phyloP scores from a whole-genome alignment of 2,113 vertebrate species.

The Porphyrio hochstetteri region DNA sequence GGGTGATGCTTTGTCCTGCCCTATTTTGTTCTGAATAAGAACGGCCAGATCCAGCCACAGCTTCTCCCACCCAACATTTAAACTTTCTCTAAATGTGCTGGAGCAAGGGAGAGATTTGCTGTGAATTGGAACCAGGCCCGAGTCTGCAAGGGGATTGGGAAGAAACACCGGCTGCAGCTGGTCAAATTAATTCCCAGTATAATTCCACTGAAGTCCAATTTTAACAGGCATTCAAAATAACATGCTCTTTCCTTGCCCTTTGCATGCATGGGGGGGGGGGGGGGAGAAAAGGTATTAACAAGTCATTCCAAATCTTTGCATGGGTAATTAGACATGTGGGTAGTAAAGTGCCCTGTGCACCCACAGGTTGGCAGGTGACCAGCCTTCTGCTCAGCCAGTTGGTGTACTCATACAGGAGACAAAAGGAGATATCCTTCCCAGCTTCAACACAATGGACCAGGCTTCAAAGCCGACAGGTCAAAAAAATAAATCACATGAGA shows the following conservation, averaged over 20 bases:
- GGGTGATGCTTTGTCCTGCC: fast-evolving
- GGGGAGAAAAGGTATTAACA: neutral
- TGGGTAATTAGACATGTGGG: constrained; percentile 9
- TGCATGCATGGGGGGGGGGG: neutral
- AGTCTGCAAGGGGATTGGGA: neutral
- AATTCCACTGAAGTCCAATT: neutral
- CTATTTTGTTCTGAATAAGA: fast-evolving
- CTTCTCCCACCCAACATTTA: neutral
- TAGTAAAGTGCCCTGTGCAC: neutral
- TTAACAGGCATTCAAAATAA: constrained; percentile 16
- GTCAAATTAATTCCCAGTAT: constrained; percentile 27
- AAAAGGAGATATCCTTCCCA: neutral
- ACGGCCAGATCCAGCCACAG: neutral
- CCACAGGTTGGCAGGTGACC: neutral
- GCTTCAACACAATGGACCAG: neutral
- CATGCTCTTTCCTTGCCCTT: constrained; percentile 26
- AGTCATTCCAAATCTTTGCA: neutral
- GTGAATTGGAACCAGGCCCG: neutral
- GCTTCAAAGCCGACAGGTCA: neutral
- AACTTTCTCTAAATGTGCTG: neutral
- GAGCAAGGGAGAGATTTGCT: neutral
- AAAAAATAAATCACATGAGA: neutral
- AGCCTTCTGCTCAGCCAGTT: constrained; percentile 34
- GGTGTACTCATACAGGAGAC: neutral
- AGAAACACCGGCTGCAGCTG: constrained; percentile 21